Conservation (phyloP, 2,113 vertebrate genomes). For the Stercorarius parasiticus region DNA sequence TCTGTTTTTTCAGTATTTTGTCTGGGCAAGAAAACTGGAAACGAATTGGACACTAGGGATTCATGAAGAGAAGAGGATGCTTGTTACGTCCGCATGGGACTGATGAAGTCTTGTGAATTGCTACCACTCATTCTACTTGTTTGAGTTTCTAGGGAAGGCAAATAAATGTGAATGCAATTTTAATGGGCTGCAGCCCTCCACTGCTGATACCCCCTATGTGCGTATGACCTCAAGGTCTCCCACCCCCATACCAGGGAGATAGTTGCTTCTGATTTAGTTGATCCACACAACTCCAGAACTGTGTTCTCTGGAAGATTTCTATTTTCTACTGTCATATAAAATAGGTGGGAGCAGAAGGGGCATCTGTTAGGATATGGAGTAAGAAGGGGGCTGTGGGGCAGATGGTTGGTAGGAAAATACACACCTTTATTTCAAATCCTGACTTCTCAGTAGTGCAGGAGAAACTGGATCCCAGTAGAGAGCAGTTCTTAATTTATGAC, state of each 20-base stretch:
- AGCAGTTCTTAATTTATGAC: not conserved
- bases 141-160: not conserved
- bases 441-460: not conserved
- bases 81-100: not conserved
- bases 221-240: not conserved
- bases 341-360: not conserved
- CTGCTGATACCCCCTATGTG: not conserved
- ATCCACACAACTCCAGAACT: not conserved
- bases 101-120: not conserved
- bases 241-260: not conserved
- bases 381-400: not conserved
- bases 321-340: not conserved
- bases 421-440: not conserved
- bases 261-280: not conserved
- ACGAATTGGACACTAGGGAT: not conserved
- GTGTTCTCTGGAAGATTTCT: not conserved
- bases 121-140: conserved; percentile 14
- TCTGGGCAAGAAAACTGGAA: conserved; percentile 8
- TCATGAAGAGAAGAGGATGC: not conserved
- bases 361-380: not conserved
- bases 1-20: not conserved
- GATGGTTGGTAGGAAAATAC: not conserved
- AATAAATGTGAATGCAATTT: not conserved
- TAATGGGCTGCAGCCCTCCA: not conserved
- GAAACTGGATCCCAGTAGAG: not conserved